phyloP scores from a whole-genome alignment of 2,888 invertebrate genomes.

The Andricus quercusramuli region DNA sequence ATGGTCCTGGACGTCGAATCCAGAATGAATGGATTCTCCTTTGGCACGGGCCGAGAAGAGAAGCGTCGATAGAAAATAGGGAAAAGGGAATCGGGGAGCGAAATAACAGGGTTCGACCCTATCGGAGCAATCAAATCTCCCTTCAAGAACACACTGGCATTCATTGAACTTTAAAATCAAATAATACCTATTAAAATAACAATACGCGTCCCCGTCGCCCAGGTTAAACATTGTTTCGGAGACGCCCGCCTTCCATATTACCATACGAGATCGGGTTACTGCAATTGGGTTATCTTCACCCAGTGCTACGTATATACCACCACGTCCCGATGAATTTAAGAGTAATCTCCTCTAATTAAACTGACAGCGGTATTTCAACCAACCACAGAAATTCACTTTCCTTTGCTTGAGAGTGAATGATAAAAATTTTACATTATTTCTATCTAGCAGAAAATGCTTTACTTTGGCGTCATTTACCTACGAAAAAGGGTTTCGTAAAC shows the following conservation, averaged over 20 bases:
- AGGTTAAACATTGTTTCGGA: constrained; percentile 77
- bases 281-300: constrained; percentile 73
- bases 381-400: constrained; percentile 26
- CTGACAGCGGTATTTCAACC: constrained; percentile 42
- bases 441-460: no score
- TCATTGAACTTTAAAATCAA: constrained; percentile 78
- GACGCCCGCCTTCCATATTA: constrained; percentile 67
- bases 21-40: constrained; percentile 28
- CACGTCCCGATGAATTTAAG: constrained; percentile 50
- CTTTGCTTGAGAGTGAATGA: background rate
- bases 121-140: constrained; percentile 77
- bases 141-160: constrained; percentile 73
- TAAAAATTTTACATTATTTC: background rate
- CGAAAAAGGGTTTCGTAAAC: no score
- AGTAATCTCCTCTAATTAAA: constrained; percentile 58
- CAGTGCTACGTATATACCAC: constrained; percentile 57
- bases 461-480: no score
- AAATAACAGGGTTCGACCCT: constrained; percentile 76
- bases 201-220: constrained; percentile 71
- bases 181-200: constrained; percentile 79
- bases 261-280: constrained; percentile 78
- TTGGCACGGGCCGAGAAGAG: constrained; percentile 54
- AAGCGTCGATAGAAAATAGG: constrained; percentile 54
- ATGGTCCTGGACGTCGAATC: constrained; percentile 25
- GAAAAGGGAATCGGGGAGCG: constrained; percentile 60